A percentile compares a stretch with the other conserved stretches of the same genome.
phyloP scores from a whole-genome alignment of 2,113 vertebrate species.

The Nerophis ophidion region DNA sequence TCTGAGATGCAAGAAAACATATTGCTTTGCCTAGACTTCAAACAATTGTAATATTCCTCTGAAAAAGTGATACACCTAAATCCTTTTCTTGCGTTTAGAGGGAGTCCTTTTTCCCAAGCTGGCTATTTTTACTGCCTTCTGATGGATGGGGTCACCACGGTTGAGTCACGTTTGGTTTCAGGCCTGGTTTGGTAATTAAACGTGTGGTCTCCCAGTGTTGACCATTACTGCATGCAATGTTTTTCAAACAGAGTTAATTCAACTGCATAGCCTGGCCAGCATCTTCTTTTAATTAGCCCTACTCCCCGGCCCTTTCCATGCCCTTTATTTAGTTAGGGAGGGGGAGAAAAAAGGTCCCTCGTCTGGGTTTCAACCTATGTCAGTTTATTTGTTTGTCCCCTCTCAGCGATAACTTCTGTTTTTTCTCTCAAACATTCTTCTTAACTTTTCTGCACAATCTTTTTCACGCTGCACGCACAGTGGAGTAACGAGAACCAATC shows the following conservation, averaged over 20 bases:
- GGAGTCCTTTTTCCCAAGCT: slow-evolving; percentile 69
- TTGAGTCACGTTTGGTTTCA: slow-evolving; percentile 70
- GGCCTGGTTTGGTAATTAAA: slow-evolving; percentile 76
- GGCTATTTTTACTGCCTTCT: slow-evolving; percentile 70
- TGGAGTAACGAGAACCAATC: slow-evolving; percentile 94
- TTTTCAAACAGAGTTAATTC: slow-evolving; percentile 71
- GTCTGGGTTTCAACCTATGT: slow-evolving; percentile 51
- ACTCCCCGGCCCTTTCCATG: slow-evolving; percentile 55
- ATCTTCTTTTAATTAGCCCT: slow-evolving; percentile 70
- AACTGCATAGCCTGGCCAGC: slow-evolving; percentile 59
- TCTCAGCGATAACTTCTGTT: slow-evolving; percentile 40
- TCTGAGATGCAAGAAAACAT: slow-evolving; percentile 35
- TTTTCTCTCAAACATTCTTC: slow-evolving; percentile 32
- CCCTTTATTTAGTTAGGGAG: slow-evolving; percentile 55
- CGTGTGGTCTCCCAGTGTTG: slow-evolving; percentile 68
- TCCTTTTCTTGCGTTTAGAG: slow-evolving; percentile 55
- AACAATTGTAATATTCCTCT: slow-evolving; percentile 43
- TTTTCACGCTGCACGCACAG: slow-evolving; percentile 57
- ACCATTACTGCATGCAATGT: slow-evolving; percentile 73
- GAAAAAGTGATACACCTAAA: slow-evolving; percentile 26
- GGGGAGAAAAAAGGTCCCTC: slow-evolving; percentile 29
- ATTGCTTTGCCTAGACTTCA: slow-evolving; percentile 32
- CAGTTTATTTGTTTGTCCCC: slow-evolving; percentile 59
- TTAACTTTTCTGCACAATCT: slow-evolving; percentile 25
- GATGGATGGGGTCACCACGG: slow-evolving; percentile 66